Evolutionary conservation across 2,888 invertebrate genomes (phyloP).

Genomic region (Hydrotaea diabolus): DNA sequence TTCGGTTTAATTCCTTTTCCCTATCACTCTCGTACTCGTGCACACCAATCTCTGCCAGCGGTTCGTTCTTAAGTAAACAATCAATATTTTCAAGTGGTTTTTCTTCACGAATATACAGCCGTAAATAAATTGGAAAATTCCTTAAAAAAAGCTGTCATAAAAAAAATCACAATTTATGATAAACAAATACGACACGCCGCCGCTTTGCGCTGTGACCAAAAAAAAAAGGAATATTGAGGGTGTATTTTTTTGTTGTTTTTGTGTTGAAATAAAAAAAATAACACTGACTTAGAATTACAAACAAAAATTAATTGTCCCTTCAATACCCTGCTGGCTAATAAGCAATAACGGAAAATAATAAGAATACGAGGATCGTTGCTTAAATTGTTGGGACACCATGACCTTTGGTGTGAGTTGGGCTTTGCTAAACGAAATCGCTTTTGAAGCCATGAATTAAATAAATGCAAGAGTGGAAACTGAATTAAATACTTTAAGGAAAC

Average conservation of each 20-base stretch:
- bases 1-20: conserved; percentile 20
- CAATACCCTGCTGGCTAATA: conserved; percentile 54
- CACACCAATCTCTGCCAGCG: neutral
- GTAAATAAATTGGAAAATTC: conserved; percentile 2
- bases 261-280: conserved; percentile 23
- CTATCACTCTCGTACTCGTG: neutral
- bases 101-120: neutral
- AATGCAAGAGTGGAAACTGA: no score
- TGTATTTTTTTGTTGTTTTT: conserved; percentile 31
- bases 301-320: conserved; percentile 51
- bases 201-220: neutral
- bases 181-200: conserved; percentile 50
- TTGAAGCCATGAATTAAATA: no score
- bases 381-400: neutral
- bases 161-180: conserved; percentile 54
- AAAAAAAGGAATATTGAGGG: conserved; percentile 35
- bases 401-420: no score
- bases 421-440: no score
- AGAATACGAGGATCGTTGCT: neutral
- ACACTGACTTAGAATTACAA: conserved; percentile 38
- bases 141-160: conserved; percentile 35
- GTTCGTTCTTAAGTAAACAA: conserved; percentile 55
- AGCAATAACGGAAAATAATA: conserved; percentile 15
- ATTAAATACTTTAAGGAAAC: no score
- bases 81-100: conserved; percentile 58